These are phyloP conservation scores for Zaprionus africanus DNA, from an alignment of 1,140 invertebrate species.

Conservation along the genomic window DNA sequence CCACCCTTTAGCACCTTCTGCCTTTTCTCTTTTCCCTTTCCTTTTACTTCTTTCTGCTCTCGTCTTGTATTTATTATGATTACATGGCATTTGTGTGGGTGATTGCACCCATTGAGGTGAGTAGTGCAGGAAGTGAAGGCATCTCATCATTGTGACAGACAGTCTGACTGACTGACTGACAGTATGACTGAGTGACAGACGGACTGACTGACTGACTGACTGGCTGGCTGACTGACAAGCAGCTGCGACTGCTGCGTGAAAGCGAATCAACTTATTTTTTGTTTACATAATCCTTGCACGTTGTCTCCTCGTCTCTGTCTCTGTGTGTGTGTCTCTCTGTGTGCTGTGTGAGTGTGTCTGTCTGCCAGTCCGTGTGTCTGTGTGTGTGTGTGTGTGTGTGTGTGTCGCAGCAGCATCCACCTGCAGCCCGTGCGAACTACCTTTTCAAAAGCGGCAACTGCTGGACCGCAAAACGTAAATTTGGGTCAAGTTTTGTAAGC, in stretches of 20 bases:
- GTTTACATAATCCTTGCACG: constrained; percentile 81
- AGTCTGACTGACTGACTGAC: constrained; percentile 10
- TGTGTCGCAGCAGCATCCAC: constrained; percentile 21
- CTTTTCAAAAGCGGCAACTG: constrained; percentile 47
- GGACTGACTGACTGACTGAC: constrained; percentile 10
- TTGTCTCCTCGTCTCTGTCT: constrained; percentile 49
- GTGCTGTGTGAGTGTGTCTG: constrained; percentile 17
- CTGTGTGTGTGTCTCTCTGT: background rate
- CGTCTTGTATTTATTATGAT: constrained; percentile 47
- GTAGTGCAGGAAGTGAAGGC: constrained; percentile 31
- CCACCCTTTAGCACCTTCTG: background rate
- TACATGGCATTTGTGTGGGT: constrained; percentile 55
- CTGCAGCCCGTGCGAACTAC: constrained; percentile 15
- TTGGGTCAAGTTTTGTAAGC: constrained; percentile 78
- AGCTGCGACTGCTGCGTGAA: constrained; percentile 12
- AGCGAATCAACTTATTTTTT: constrained; percentile 64
- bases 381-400: background rate
- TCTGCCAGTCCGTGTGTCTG: background rate
- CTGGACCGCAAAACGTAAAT: constrained; percentile 76
- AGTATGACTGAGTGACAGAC: constrained; percentile 5
- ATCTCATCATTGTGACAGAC: constrained; percentile 34
- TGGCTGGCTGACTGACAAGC: constrained; percentile 20
- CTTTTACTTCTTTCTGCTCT: background rate
- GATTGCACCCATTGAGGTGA: constrained; percentile 71
- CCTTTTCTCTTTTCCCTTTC: background rate